These are phyloP conservation scores for Poecile atricapillus DNA, from an alignment of 2,113 vertebrate genomes.

Conservation along the genomic window DNA sequence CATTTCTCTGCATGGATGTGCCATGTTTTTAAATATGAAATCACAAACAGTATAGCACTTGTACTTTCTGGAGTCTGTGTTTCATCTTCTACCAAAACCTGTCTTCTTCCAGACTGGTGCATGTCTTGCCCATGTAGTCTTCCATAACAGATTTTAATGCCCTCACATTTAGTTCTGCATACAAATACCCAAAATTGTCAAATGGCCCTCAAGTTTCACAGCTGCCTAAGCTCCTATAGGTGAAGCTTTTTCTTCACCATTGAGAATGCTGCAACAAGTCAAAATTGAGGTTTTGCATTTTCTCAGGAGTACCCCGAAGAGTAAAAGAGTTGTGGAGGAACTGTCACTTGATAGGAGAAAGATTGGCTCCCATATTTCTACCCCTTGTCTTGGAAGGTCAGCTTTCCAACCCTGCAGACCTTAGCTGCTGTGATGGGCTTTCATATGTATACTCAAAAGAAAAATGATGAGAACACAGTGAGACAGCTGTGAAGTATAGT, in stretches of 20 bases:
- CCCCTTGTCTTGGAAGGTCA: not conserved
- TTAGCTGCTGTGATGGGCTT: not conserved
- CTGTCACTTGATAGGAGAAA: not conserved
- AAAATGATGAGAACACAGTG: not conserved
- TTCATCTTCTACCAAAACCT: not conserved
- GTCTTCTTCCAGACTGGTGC: not conserved
- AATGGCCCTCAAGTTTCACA: not conserved
- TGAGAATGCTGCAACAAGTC: not conserved
- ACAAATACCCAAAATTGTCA: not conserved
- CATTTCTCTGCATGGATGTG: not conserved
- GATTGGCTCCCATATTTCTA: not conserved
- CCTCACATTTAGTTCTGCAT: not conserved
- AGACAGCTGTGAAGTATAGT: not conserved
- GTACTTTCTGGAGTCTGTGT: not conserved
- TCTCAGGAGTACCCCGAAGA: not conserved
- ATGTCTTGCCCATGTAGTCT: not conserved
- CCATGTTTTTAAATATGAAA: not conserved
- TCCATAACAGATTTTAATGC: not conserved
- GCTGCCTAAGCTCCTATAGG: not conserved
- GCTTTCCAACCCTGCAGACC: not conserved
- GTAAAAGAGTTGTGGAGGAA: not conserved
- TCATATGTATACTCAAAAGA: not conserved
- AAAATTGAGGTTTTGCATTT: not conserved
- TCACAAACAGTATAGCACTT: not conserved
- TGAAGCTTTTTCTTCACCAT: not conserved